phyloP scores from a whole-genome alignment of 2,888 invertebrate species.

The Seira ritae region DNA sequence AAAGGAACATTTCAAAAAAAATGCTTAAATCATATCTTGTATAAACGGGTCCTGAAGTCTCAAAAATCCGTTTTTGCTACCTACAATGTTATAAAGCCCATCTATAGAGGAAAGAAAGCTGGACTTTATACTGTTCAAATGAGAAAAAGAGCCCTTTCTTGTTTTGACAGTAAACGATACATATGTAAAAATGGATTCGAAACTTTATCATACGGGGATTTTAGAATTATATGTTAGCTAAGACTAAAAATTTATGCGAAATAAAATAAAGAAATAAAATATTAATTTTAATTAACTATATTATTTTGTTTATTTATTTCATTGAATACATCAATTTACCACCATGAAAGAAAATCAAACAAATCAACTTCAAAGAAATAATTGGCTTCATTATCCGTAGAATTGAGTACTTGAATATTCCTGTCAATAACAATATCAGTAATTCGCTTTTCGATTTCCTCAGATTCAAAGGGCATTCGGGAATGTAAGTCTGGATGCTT shows the following conservation, averaged over 20 bases:
- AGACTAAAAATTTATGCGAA: neutral
- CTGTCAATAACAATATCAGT: too few relatives aligned
- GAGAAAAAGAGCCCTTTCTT: slow-evolving; percentile 23
- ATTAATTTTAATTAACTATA: neutral
- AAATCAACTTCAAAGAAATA: slow-evolving; percentile 3
- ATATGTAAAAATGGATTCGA: slow-evolving; percentile 26
- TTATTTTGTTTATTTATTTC: neutral
- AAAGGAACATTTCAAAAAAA: slow-evolving; percentile 28
- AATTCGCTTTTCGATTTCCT: too few relatives aligned
- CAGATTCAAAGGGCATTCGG: too few relatives aligned
- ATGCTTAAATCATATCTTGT: slow-evolving; percentile 25
- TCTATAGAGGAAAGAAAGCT: neutral
- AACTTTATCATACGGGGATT: slow-evolving; percentile 30
- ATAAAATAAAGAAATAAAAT: neutral
- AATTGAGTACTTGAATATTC: too few relatives aligned
- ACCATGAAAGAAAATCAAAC: too few relatives aligned
- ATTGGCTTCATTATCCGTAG: neutral
- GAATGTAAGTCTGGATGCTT: too few relatives aligned
- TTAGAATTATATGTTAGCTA: neutral
- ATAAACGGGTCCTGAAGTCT: slow-evolving; percentile 15
- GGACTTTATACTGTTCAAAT: slow-evolving; percentile 1
- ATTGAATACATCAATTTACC: too few relatives aligned
- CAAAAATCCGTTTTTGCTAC: slow-evolving; percentile 4
- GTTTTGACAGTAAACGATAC: slow-evolving; percentile 43
- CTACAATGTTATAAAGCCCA: neutral